Evolutionary conservation across 2,113 vertebrate genomes (phyloP).

Genomic region (Sinosuthora webbiana): DNA sequence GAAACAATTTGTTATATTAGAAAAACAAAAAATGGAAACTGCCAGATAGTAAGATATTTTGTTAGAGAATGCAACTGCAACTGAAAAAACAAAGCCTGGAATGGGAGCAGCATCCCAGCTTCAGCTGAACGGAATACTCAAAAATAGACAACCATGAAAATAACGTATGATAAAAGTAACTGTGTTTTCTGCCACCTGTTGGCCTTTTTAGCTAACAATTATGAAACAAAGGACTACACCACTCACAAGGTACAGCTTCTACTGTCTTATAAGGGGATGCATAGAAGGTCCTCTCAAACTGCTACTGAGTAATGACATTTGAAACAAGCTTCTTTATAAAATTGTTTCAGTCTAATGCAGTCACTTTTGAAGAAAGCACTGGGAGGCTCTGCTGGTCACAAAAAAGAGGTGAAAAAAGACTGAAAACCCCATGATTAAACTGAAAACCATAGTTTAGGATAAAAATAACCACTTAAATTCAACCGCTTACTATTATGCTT

Average conservation of each 20-base stretch:
- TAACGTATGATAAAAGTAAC: not conserved
- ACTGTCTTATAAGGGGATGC: not conserved
- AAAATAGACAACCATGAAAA: slow-evolving; percentile 1
- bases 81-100: slow-evolving; percentile 37
- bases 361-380: not conserved
- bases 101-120: not conserved
- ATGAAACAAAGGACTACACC: not conserved
- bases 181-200: slow-evolving; percentile 32
- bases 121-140: slow-evolving; percentile 5
- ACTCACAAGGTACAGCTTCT: not conserved
- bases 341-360: not conserved
- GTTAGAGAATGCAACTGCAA: slow-evolving; percentile 18
- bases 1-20: not conserved
- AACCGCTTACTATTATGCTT: not conserved
- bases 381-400: not conserved
- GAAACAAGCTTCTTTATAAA: not conserved
- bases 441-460: not conserved
- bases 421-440: not conserved
- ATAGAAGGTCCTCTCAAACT: not conserved
- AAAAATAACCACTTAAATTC: not conserved
- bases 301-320: not conserved
- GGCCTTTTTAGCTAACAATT: slow-evolving; percentile 5
- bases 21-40: slow-evolving; percentile 9
- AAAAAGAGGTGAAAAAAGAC: not conserved
- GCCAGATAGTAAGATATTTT: not conserved